Evolutionary conservation across 2,113 vertebrate species (phyloP).

Genomic region (Callopanchax toddi): DNA sequence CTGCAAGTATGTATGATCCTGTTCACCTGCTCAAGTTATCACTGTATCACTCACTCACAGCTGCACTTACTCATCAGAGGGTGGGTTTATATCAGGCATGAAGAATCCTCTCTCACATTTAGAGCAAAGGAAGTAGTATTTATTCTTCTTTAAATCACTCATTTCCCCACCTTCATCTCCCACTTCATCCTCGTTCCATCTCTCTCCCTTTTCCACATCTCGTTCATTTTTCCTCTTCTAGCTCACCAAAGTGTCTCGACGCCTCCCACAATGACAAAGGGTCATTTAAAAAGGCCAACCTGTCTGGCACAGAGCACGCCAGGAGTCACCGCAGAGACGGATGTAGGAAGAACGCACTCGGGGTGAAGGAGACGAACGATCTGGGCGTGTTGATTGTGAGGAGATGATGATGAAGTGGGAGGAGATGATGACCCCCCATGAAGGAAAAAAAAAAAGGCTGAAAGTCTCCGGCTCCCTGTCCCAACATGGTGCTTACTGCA

Average conservation of each 20-base stretch:
- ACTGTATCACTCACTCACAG: conserved; percentile 49
- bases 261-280: conserved; percentile 73
- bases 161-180: background rate
- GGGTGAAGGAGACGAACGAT: conserved; percentile 67
- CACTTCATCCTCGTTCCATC: conserved; percentile 20
- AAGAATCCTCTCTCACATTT: conserved; percentile 39
- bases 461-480: conserved; percentile 30
- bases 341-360: conserved; percentile 74
- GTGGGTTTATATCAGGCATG: conserved; percentile 32
- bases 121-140: conserved; percentile 33
- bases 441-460: conserved; percentile 42
- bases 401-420: conserved; percentile 45
- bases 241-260: conserved; percentile 47
- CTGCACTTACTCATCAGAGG: conserved; percentile 53
- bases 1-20: conserved; percentile 47
- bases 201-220: conserved; percentile 23
- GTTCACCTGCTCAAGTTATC: conserved; percentile 56
- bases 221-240: conserved; percentile 28
- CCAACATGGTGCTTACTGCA: conserved; percentile 14
- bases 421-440: conserved; percentile 49
- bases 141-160: conserved; percentile 39
- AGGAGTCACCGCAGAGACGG: conserved; percentile 51
- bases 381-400: conserved; percentile 43
- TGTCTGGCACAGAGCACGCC: conserved; percentile 60
- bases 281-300: conserved; percentile 74